Conservation (phyloP, 2,797 vertebrate genomes). For the Scarus forsteni region DNA sequence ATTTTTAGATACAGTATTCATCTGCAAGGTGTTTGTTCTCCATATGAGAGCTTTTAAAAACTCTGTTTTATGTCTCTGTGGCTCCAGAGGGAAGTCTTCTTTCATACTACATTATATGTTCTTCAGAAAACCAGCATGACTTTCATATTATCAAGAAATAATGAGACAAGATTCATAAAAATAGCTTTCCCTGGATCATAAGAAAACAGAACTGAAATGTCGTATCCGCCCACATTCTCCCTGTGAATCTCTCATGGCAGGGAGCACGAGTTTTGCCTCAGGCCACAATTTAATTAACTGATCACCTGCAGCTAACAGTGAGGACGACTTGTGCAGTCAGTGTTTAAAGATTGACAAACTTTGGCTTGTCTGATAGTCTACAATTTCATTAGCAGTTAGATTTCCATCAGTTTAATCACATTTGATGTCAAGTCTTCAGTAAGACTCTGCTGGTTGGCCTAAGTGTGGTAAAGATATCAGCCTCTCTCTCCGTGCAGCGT, state of each 20-base stretch:
- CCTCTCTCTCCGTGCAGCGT: slow-evolving; percentile 26
- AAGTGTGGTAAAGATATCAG: slow-evolving; percentile 24
- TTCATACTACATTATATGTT: slow-evolving; percentile 35
- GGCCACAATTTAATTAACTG: slow-evolving; percentile 67
- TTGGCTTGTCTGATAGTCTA: not conserved
- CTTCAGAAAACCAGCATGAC: slow-evolving; percentile 30
- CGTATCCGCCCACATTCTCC: slow-evolving; percentile 34
- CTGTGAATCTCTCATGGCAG: slow-evolving; percentile 20
- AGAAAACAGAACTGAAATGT: slow-evolving; percentile 35
- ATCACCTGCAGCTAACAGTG: slow-evolving; percentile 57
- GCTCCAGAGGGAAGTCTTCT: slow-evolving; percentile 17
- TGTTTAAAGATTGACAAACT: slow-evolving; percentile 27
- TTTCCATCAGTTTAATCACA: slow-evolving; percentile 23
- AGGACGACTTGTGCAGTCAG: slow-evolving; percentile 5
- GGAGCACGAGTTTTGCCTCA: slow-evolving; percentile 42
- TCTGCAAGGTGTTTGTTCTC: slow-evolving; percentile 2
- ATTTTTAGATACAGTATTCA: not conserved
- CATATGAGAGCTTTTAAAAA: slow-evolving; percentile 8
- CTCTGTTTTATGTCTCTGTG: slow-evolving; percentile 1
- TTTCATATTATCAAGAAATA: slow-evolving; percentile 39
- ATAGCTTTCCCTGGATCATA: slow-evolving; percentile 32
- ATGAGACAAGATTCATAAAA: slow-evolving; percentile 30
- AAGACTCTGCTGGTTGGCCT: slow-evolving; percentile 14
- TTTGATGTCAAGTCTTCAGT: not conserved
- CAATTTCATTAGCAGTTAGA: slow-evolving; percentile 14